phyloP scores from a whole-genome alignment of 2,113 vertebrate genomes.

The Hippopotamus amphibius region DNA sequence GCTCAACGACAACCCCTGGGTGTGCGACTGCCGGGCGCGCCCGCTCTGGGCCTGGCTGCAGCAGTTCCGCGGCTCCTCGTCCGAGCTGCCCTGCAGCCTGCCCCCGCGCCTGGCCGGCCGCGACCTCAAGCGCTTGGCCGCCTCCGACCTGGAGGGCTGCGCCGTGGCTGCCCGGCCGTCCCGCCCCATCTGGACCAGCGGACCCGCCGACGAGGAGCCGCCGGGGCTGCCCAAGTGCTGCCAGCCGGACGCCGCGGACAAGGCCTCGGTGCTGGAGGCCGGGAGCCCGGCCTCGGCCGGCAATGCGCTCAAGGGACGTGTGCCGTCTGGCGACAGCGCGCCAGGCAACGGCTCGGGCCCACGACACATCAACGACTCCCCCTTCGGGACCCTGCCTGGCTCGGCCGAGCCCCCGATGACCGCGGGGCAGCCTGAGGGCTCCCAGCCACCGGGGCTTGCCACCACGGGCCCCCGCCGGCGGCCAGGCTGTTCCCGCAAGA shows the following conservation, averaged over 20 bases:
- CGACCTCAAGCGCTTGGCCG: constrained; percentile 94
- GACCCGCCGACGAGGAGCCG: constrained; percentile 87
- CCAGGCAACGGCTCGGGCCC: constrained; percentile 91
- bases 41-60: constrained; percentile 98
- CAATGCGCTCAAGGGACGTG: constrained; percentile 88
- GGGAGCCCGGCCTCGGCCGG: constrained; percentile 73
- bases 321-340: constrained; percentile 77
- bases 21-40: constrained; percentile 96
- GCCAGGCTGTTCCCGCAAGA: constrained; percentile 97
- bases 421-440: constrained; percentile 91
- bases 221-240: constrained; percentile 91
- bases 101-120: constrained; percentile 90
- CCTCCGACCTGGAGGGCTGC: constrained; percentile 93
- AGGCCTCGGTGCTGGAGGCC: constrained; percentile 94
- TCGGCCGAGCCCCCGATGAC: constrained; percentile 92
- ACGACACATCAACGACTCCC: constrained; percentile 96
- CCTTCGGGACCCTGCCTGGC: constrained; percentile 95
- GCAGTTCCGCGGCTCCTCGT: constrained; percentile 97
- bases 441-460: constrained; percentile 92
- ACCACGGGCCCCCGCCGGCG: constrained; percentile 95
- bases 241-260: constrained; percentile 90
- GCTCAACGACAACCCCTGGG: constrained; percentile 98
- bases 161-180: constrained; percentile 62
- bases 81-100: constrained; percentile 94
- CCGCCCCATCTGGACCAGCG: constrained; percentile 81